Evolutionary conservation across 2,113 vertebrate genomes (phyloP).

Genomic region (Psophia crepitans): DNA sequence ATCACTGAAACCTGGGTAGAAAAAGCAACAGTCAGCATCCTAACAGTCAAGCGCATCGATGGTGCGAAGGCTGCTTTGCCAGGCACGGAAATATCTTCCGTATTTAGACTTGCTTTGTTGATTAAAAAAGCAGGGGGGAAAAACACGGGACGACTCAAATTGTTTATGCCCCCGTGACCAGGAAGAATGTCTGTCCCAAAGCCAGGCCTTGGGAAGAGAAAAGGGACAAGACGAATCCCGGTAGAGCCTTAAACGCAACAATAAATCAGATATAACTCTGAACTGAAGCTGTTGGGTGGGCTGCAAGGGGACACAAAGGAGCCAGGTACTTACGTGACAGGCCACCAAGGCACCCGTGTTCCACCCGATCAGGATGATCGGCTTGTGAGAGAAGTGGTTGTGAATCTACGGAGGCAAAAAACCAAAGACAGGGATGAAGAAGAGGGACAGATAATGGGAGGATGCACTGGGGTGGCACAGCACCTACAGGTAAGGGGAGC

Average conservation of each 20-base stretch:
- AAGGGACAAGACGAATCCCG: not conserved
- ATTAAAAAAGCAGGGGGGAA: too few relatives aligned
- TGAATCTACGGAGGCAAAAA: conserved; percentile 80
- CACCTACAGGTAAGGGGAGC: rapidly evolving
- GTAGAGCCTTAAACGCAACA: rapidly evolving
- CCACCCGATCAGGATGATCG: conserved; percentile 94
- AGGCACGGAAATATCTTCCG: not conserved
- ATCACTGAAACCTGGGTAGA: conserved; percentile 87
- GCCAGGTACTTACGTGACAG: conserved; percentile 85
- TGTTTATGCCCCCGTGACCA: rapidly evolving
- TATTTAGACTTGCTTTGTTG: not conserved
- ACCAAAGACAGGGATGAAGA: not conserved
- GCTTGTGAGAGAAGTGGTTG: conserved; percentile 94
- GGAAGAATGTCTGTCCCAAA: not conserved
- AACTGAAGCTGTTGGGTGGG: not conserved
- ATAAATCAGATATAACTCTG: not conserved
- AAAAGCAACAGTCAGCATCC: not conserved
- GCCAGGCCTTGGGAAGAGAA: not conserved
- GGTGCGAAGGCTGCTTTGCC: not conserved
- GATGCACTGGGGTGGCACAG: not conserved
- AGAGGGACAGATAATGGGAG: rapidly evolving
- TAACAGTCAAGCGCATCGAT: rapidly evolving
- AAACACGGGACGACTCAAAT: not conserved
- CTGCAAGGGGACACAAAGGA: not conserved
- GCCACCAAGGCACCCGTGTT: conserved; percentile 93